Percentiles rank a stretch among this genome's conserved stretches.
phyloP scores from a whole-genome alignment of 2,113 vertebrate genomes.

The Lamprologus ornatipinnis region DNA sequence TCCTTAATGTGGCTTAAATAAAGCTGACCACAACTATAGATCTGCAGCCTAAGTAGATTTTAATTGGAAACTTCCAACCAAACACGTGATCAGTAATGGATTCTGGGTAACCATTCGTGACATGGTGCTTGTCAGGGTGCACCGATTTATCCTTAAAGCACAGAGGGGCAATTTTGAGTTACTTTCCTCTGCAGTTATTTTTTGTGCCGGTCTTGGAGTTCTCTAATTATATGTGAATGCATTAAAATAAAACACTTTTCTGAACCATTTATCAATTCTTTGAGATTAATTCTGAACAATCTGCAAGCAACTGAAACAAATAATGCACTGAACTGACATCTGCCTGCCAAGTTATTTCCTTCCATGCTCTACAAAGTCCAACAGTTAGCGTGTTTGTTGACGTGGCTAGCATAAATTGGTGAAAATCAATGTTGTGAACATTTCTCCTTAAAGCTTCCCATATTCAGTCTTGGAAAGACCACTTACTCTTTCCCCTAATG shows the following conservation, averaged over 20 bases:
- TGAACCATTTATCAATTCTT: not conserved
- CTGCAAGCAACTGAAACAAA: not conserved
- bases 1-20: not conserved
- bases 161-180: not conserved
- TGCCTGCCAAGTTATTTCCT: not conserved
- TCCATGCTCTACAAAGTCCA: not conserved
- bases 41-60: not conserved
- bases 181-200: not conserved
- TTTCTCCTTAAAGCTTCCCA: not conserved
- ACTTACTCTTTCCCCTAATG: not conserved
- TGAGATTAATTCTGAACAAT: not conserved
- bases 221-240: not conserved
- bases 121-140: not conserved
- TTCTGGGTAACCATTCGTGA: not conserved
- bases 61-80: not conserved
- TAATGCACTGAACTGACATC: not conserved
- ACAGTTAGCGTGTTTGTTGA: not conserved
- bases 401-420: not conserved
- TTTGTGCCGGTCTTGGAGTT: not conserved
- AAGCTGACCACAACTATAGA: not conserved
- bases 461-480: not conserved
- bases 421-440: not conserved
- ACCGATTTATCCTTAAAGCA: not conserved
- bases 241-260: not conserved
- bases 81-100: not conserved